Evolutionary conservation across 2,888 invertebrate species (phyloP).

Genomic region (Drosophila monieri): DNA sequence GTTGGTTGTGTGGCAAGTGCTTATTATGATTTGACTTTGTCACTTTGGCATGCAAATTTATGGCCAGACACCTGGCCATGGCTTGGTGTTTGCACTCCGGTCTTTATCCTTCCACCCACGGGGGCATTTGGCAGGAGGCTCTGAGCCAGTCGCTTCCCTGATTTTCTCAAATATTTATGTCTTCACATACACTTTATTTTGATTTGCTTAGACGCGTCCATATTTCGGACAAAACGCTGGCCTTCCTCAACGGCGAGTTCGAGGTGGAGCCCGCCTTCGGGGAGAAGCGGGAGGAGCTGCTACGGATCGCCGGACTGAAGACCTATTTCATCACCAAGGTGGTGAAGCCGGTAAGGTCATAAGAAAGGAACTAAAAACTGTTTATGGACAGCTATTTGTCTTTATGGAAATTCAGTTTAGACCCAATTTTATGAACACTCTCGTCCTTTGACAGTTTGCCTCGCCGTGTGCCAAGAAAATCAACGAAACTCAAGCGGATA

Average conservation of each 20-base stretch:
- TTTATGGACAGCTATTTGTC: not conserved
- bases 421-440: not conserved
- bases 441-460: conserved; percentile 65
- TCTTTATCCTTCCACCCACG: not conserved
- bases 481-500: conserved; percentile 68
- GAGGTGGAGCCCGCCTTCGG: conserved; percentile 96
- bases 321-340: conserved; percentile 96
- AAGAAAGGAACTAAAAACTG: not conserved
- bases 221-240: conserved; percentile 95
- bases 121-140: conserved; percentile 4
- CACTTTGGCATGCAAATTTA: conserved; percentile 60
- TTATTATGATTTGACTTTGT: conserved; percentile 57
- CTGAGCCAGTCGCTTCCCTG: too few species aligned
- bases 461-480: conserved; percentile 78
- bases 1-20: conserved; percentile 10
- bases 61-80: too few species aligned
- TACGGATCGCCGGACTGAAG: conserved; percentile 94
- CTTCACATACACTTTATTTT: conserved; percentile 1
- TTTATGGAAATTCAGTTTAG: not conserved
- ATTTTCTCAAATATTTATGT: not conserved
- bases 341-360: conserved; percentile 88
- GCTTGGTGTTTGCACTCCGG: conserved; percentile 6
- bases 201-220: conserved; percentile 90
- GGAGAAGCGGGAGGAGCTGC: conserved; percentile 95
- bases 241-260: conserved; percentile 94